phyloP scores from a whole-genome alignment of 2,113 vertebrate genomes.

The Phyllostomus discolor region DNA sequence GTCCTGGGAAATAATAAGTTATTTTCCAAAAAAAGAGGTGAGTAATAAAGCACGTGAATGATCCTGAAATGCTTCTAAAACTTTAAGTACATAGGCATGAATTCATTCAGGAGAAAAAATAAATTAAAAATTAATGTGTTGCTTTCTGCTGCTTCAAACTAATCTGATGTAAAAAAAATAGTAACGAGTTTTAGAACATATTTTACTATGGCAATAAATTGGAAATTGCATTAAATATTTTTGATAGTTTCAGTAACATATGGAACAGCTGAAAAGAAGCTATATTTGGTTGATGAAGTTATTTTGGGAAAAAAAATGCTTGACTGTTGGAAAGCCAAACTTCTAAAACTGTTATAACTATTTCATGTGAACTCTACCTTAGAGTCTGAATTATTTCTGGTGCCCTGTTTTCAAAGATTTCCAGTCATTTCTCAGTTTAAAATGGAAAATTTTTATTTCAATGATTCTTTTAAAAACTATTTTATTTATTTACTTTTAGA shows the following conservation, averaged over 20 bases:
- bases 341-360: not conserved
- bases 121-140: not conserved
- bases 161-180: not conserved
- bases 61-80: conserved; percentile 14
- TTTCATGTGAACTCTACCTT: not conserved
- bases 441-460: not conserved
- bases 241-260: not conserved
- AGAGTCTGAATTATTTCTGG: not conserved
- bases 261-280: not conserved
- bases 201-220: not conserved
- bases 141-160: not conserved
- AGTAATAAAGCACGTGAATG: conserved; percentile 3
- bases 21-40: conserved; percentile 37
- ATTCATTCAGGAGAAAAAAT: not conserved
- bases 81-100: not conserved
- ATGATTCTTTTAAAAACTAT: not conserved
- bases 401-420: not conserved
- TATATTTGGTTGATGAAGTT: not conserved
- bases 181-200: not conserved
- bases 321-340: not conserved
- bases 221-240: not conserved
- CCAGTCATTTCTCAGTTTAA: not conserved
- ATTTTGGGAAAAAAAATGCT: not conserved
- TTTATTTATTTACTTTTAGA: not conserved
- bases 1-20: not conserved